Evolutionary conservation across 2,797 vertebrate species (phyloP), one percentile per base, ranked within the genome.

Genomic region (Danio tinwini): DNA sequence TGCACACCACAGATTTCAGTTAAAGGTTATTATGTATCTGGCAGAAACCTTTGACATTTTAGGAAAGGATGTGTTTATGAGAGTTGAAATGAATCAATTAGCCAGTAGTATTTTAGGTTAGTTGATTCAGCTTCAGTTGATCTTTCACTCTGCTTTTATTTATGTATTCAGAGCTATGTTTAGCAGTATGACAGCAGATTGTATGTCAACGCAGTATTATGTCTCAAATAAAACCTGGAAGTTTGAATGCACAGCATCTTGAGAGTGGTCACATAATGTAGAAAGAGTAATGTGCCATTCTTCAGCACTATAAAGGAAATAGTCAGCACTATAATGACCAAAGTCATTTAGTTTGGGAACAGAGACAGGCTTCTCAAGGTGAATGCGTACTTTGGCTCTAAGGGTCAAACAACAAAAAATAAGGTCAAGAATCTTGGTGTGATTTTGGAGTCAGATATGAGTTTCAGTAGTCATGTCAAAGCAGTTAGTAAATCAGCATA

Each of bases 41-140:
- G 45, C 17, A 47, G 21, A 58, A 40, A 13, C 68, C n/a, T 42
- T 77, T 59, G 16, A 68, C 39, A n/a, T 76, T 17, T 1, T 37
- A 6, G 17, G 67, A 76, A 58, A 49, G 4, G 5, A 10, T 44
- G 42, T 17, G n/a, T 72, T 17, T 17, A 70, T n/a, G 49, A 19
- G 13, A 37, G 8, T 7, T 6, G 4, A 52, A 50, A 16, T 2
- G 8, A 16, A 55, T 16, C 17, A 76, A 11, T 50, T 65, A 44
- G 6, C 17, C 39, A 44, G 47, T 44, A 12, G 12, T 64, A 21
- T 75, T 59, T 64, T 53, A 1, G 13, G 14, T 75, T 64, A 7
- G 59, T 44, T n/a, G 6, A 5, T 64, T 42, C 13, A 64, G 45
- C n/a, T 74, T 49, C 40, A 50, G 7, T 74, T 75, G 12, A 50